These are phyloP conservation scores for Fopius arisanus DNA, from an alignment of 1,140 invertebrate species.

Conservation along the genomic window DNA sequence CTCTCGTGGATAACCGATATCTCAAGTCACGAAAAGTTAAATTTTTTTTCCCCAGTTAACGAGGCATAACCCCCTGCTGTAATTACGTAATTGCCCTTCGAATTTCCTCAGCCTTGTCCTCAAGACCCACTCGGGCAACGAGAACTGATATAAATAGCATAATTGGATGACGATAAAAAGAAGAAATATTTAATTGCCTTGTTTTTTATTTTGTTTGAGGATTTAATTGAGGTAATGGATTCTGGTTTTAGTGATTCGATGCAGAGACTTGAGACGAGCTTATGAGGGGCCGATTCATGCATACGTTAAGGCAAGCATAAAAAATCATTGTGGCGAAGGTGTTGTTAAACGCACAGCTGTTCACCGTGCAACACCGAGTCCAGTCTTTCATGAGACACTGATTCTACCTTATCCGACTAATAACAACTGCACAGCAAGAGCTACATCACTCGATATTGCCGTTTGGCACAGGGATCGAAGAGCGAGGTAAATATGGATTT, in stretches of 20 bases:
- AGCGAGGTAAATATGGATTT: conserved; percentile 56
- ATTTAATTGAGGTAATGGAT: neutral
- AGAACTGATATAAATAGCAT: neutral
- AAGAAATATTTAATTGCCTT: neutral
- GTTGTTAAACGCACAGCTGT: conserved; percentile 60
- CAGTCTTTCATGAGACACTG: conserved; percentile 61
- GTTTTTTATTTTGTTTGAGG: neutral
- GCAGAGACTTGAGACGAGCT: conserved; percentile 57
- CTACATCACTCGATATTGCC: conserved; percentile 60
- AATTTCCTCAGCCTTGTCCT: neutral
- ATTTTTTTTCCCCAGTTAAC: neutral
- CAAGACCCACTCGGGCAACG: neutral
- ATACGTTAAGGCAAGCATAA: conserved; percentile 61
- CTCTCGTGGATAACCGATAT: neutral
- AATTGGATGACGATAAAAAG: neutral
- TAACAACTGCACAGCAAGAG: conserved; percentile 52
- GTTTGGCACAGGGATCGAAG: conserved; percentile 65
- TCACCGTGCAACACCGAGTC: conserved; percentile 63
- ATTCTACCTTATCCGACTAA: conserved; percentile 55
- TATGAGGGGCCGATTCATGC: conserved; percentile 61
- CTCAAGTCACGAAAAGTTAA: neutral
- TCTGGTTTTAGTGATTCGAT: conserved; percentile 57
- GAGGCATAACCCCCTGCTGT: conserved; percentile 8
- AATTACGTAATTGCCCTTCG: conserved; percentile 22
- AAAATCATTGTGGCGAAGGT: conserved; percentile 55